Percentiles rank a stretch among this genome's conserved stretches.
These are phyloP conservation scores for Telmatochromis sp. DNA, from an alignment of 2,113 vertebrate genomes.

Conservation along the genomic window DNA sequence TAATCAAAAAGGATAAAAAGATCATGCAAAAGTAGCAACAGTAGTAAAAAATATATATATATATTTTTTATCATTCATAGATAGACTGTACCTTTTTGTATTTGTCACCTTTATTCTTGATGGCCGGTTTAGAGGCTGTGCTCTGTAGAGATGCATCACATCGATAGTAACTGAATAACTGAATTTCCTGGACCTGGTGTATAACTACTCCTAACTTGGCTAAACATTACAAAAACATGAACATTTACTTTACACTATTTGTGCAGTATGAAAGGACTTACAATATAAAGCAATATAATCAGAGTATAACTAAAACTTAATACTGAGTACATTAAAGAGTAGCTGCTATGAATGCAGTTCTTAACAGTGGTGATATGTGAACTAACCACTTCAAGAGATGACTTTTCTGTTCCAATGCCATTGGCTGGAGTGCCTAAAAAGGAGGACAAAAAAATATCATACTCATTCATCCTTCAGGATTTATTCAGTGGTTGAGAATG, in stretches of 20 bases:
- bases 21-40: neutral
- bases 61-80: neutral
- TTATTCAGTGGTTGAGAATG: neutral
- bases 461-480: neutral
- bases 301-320: constrained; percentile 24
- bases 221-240: neutral
- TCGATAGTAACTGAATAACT: neutral
- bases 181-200: fast-evolving
- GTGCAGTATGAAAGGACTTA: neutral
- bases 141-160: neutral
- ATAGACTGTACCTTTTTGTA: neutral
- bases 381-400: constrained; percentile 71
- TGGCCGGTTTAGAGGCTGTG: neutral
- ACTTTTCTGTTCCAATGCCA: constrained; percentile 59
- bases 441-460: neutral
- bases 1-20: neutral
- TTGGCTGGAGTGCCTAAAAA: constrained; percentile 51
- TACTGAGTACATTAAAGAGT: neutral
- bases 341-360: neutral
- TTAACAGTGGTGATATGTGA: constrained; percentile 52
- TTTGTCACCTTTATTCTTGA: constrained; percentile 18
- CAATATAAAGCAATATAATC: neutral
- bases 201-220: neutral
- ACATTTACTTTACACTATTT: neutral
- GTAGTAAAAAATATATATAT: neutral